Conservation (phyloP, 2,113 vertebrate genomes). For the Turdus rufiventris region DNA sequence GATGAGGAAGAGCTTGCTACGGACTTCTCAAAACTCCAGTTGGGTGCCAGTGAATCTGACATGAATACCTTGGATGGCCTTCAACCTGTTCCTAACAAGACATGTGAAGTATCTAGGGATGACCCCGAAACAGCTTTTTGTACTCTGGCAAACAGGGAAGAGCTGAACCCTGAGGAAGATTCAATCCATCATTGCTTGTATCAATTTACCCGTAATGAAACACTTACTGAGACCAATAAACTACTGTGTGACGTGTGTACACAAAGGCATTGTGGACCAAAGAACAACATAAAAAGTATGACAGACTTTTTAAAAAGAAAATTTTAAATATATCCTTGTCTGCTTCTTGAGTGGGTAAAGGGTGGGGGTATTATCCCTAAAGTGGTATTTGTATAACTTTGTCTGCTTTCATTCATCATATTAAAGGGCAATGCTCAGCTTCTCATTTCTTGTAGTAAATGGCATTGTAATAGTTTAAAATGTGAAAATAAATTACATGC, state of each 20-base stretch:
- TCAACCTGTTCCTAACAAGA: conserved; percentile 49
- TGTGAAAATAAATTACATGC: background rate
- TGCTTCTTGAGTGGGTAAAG: background rate
- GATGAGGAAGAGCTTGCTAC: conserved; percentile 63
- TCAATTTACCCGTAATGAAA: conserved; percentile 91
- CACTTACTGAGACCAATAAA: conserved; percentile 86
- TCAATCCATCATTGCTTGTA: conserved; percentile 87
- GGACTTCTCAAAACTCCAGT: conserved; percentile 72
- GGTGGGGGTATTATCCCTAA: background rate
- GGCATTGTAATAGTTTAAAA: background rate
- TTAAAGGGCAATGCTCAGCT: background rate
- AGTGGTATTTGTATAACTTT: background rate
- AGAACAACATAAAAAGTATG: conserved; percentile 72
- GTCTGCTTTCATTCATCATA: background rate
- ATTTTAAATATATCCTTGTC: background rate
- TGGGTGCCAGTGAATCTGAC: conserved; percentile 68
- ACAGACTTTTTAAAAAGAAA: background rate
- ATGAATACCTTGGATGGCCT: conserved; percentile 36
- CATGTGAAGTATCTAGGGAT: conserved; percentile 75
- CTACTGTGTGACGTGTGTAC: conserved; percentile 90
- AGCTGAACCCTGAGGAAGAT: conserved; percentile 75
- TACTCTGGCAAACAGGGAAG: conserved; percentile 79
- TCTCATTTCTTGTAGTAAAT: background rate
- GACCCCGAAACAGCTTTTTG: conserved; percentile 87
- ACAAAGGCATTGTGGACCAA: conserved; percentile 68